A percentile compares a stretch with the other conserved stretches of the same genome.
Conservation (phyloP, 2,888 invertebrate genomes). For the Serripes groenlandicus region DNA sequence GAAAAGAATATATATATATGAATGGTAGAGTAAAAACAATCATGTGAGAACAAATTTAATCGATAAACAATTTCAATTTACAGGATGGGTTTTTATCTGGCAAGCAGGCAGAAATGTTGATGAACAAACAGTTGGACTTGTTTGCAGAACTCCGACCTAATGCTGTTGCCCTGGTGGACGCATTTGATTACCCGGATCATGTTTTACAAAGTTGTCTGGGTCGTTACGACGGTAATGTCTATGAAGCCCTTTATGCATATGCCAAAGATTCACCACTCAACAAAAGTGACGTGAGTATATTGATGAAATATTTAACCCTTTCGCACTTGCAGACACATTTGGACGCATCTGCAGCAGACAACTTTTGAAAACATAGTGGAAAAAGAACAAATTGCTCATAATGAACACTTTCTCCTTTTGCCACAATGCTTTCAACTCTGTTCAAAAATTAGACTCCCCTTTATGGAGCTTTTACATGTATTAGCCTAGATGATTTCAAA, state of each 20-base stretch:
- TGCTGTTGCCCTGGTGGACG: slow-evolving; percentile 96
- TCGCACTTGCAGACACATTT: no score
- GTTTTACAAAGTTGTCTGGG: slow-evolving; percentile 86
- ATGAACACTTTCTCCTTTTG: no score
- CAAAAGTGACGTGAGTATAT: slow-evolving; percentile 78
- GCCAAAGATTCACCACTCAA: slow-evolving; percentile 86
- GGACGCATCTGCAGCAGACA: no score
- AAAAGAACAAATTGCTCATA: no score
- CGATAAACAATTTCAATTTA: background rate
- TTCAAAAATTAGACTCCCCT: no score
- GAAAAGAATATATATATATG: background rate
- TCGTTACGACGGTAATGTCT: slow-evolving; percentile 87
- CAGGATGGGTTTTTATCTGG: slow-evolving; percentile 89
- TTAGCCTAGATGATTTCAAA: no score
- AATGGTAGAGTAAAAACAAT: no score
- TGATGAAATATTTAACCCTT: no score
- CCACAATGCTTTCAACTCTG: no score
- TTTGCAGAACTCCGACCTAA: slow-evolving; percentile 93
- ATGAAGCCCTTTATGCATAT: slow-evolving; percentile 86
- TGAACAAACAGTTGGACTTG: slow-evolving; percentile 91
- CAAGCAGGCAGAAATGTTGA: slow-evolving; percentile 88
- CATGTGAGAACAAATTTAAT: no score
- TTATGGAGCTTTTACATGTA: no score
- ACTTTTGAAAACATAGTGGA: no score
- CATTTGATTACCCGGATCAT: slow-evolving; percentile 90